A percentile compares a stretch with the other conserved stretches of the same genome.
Evolutionary conservation across 2,113 vertebrate genomes (phyloP).

Genomic region (Irena cyanogastra): DNA sequence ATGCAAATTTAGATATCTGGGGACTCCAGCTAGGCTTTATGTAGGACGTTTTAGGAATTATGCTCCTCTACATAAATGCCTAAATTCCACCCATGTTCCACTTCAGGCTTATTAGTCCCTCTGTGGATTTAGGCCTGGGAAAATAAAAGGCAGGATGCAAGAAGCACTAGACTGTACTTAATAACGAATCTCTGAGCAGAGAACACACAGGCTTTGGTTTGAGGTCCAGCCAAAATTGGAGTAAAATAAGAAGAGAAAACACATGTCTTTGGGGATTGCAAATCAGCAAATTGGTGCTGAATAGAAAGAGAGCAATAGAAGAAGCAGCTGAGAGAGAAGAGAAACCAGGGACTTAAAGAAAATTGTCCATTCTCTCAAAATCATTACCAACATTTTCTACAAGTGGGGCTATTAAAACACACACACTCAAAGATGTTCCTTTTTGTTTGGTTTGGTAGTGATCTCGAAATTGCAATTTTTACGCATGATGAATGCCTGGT

Average conservation of each 20-base stretch:
- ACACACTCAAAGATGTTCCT: background rate
- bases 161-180: background rate
- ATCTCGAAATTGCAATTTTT: background rate
- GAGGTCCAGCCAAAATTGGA: conserved; percentile 7
- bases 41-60: conserved; percentile 20
- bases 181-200: conserved; percentile 17
- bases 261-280: background rate
- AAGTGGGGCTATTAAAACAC: background rate
- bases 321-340: background rate
- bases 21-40: background rate
- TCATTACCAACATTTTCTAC: background rate
- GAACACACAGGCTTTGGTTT: conserved; percentile 28
- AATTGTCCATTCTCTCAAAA: background rate
- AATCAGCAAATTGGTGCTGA: conserved; percentile 10
- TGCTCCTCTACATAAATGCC: conserved; percentile 1
- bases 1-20: background rate
- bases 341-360: background rate
- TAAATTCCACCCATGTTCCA: conserved; percentile 27
- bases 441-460: conserved; percentile 20
- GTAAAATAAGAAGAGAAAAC: conserved; percentile 30
- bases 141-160: conserved; percentile 41
- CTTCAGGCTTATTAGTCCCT: conserved; percentile 27
- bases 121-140: conserved; percentile 15
- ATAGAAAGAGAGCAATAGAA: conserved; percentile 1
- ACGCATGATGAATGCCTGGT: background rate